Conservation (phyloP, 2,888 invertebrate species). For the Hemistola chrysoprasaria region DNA sequence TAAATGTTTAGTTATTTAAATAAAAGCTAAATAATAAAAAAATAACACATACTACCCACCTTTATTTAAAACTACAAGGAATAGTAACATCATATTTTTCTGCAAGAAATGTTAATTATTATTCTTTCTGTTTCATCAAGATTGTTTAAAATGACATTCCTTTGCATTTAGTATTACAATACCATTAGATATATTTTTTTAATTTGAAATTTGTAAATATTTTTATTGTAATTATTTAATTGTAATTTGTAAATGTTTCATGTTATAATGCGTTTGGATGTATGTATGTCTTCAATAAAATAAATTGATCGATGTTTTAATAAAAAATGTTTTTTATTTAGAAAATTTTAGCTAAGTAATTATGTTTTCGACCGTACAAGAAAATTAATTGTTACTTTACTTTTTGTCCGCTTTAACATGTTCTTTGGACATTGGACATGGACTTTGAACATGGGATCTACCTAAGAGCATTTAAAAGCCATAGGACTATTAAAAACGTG, state of each 20-base stretch:
- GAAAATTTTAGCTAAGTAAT: background rate
- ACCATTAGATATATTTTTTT: slow-evolving; percentile 40
- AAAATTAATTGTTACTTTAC: too few species aligned
- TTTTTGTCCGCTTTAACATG: too few species aligned
- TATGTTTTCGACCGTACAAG: too few species aligned
- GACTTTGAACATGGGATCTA: too few species aligned
- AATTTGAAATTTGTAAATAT: slow-evolving; percentile 44
- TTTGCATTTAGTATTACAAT: slow-evolving; percentile 59
- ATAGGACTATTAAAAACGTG: too few species aligned
- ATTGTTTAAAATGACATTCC: slow-evolving; percentile 58
- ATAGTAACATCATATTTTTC: slow-evolving; percentile 23
- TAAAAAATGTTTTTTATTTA: slow-evolving; percentile 3
- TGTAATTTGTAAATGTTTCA: slow-evolving; percentile 16
- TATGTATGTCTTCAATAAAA: slow-evolving; percentile 39
- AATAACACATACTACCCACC: slow-evolving; percentile 48
- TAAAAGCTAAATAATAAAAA: slow-evolving; percentile 34
- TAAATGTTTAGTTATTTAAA: slow-evolving; percentile 42
- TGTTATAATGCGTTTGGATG: slow-evolving; percentile 32
- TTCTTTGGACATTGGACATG: too few species aligned
- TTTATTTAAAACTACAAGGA: slow-evolving; percentile 26
- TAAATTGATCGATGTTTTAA: slow-evolving; percentile 40
- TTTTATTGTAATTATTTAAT: slow-evolving; percentile 23
- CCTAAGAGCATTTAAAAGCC: too few species aligned
- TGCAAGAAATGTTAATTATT: slow-evolving; percentile 24
- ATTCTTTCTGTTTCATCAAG: slow-evolving; percentile 14